Conservation (phyloP, 2,113 vertebrate genomes). For the Lates calcarifer region DNA sequence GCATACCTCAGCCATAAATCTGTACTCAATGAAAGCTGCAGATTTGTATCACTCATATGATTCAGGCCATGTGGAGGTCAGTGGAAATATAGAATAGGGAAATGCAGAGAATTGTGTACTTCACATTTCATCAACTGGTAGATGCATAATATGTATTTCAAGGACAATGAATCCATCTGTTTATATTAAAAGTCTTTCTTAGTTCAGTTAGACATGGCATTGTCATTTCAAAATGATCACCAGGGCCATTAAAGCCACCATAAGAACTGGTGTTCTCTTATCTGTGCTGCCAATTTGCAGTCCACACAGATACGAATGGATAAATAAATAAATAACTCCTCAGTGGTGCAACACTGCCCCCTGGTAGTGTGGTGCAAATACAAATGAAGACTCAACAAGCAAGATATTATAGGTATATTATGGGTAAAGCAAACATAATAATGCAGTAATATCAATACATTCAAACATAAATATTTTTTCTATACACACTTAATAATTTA, state of each 20-base stretch:
- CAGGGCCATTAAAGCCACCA: neutral
- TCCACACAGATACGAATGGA: neutral
- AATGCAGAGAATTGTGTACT: neutral
- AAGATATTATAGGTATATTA: neutral
- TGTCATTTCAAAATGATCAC: neutral
- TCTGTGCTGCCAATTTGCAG: slow-evolving; percentile 9
- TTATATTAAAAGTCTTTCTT: neutral
- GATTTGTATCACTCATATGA: slow-evolving; percentile 35
- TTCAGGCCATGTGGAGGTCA: slow-evolving; percentile 32
- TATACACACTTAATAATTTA: slow-evolving; percentile 4
- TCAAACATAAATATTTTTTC: slow-evolving; percentile 5
- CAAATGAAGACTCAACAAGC: neutral
- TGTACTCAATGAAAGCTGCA: slow-evolving; percentile 51
- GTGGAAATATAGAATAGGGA: neutral
- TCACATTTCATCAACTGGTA: slow-evolving; percentile 11
- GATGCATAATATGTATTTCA: slow-evolving; percentile 35
- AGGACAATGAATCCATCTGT: slow-evolving; percentile 24
- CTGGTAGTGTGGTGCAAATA: slow-evolving; percentile 42
- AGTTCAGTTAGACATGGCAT: neutral
- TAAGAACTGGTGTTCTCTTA: neutral
- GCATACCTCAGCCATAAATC: slow-evolving; percentile 51
- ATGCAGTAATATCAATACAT: slow-evolving; percentile 5
- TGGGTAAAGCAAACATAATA: slow-evolving; percentile 17
- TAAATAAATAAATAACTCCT: slow-evolving; percentile 32
- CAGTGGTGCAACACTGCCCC: slow-evolving; percentile 66